Evolutionary conservation across 2,113 vertebrate genomes (phyloP).

Genomic region (Gambusia holbrooki): DNA sequence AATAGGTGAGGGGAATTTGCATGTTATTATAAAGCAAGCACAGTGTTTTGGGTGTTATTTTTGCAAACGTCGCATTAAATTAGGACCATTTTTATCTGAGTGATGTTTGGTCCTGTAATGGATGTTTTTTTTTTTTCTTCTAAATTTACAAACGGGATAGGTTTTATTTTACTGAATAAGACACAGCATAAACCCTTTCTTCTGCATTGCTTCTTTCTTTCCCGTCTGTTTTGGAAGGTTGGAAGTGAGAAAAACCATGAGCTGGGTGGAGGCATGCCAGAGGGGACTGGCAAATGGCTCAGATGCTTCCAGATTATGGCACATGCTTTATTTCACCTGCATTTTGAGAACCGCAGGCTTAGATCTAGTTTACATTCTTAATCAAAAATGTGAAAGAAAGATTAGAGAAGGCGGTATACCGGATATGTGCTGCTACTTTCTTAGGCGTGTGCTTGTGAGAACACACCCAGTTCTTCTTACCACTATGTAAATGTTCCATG

Average conservation of each 20-base stretch:
- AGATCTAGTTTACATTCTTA: slow-evolving; percentile 20
- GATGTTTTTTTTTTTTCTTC: slow-evolving; percentile 9
- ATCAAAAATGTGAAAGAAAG: slow-evolving; percentile 6
- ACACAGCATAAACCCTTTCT: slow-evolving; percentile 24
- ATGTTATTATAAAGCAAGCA: slow-evolving; percentile 58
- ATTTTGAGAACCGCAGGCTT: slow-evolving; percentile 14
- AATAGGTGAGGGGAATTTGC: slow-evolving; percentile 70
- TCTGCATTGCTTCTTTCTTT: slow-evolving; percentile 19
- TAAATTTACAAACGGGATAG: background rate
- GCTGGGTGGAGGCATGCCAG: slow-evolving; percentile 54
- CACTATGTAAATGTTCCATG: slow-evolving; percentile 33
- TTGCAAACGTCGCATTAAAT: slow-evolving; percentile 28
- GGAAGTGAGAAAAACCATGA: slow-evolving; percentile 38
- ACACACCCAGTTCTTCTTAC: slow-evolving; percentile 8
- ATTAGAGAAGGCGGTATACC: slow-evolving; percentile 1
- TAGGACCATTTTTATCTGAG: slow-evolving; percentile 31
- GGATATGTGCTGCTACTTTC: background rate
- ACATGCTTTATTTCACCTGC: slow-evolving; percentile 47
- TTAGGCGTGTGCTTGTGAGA: background rate
- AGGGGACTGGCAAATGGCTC: slow-evolving; percentile 51
- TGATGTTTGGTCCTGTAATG: slow-evolving; percentile 14
- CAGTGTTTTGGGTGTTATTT: slow-evolving; percentile 30
- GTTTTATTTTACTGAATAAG: slow-evolving; percentile 45
- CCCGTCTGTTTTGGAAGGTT: slow-evolving; percentile 49
- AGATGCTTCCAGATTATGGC: slow-evolving; percentile 43